These are phyloP conservation scores for Arctocebus calabarensis DNA, from an alignment of 2,797 vertebrate species.

Conservation along the genomic window DNA sequence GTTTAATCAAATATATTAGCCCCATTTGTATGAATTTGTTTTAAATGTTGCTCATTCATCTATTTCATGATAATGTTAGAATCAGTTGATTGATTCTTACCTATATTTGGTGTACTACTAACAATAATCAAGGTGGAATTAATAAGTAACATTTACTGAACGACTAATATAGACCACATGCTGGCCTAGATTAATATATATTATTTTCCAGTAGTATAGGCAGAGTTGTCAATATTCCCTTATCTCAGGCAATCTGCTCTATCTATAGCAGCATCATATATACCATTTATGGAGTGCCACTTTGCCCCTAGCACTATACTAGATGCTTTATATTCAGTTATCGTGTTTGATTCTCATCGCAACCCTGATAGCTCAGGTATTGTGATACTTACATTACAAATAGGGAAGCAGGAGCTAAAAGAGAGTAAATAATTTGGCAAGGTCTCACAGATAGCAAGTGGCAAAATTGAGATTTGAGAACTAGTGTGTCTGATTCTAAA, in stretches of 20 bases:
- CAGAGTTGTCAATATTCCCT: constrained; percentile 7
- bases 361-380: constrained; percentile 6
- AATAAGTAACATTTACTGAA: constrained; percentile 37
- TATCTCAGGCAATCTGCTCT: constrained; percentile 4
- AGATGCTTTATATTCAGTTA: constrained; percentile 30
- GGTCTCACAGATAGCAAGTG: constrained; percentile 19
- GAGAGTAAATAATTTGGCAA: constrained; percentile 31
- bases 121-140: constrained; percentile 34
- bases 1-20: neutral
- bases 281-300: neutral
- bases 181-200: neutral
- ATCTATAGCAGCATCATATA: neutral
- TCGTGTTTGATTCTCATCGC: constrained; percentile 47
- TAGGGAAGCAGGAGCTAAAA: neutral
- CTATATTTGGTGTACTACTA: constrained; percentile 11
- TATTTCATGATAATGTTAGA: constrained; percentile 6
- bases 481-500: constrained; percentile 36
- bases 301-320: neutral
- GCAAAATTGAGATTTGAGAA: constrained; percentile 31
- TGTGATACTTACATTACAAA: constrained; percentile 12
- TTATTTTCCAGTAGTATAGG: neutral
- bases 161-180: neutral
- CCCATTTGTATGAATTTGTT: neutral
- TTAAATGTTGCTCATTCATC: constrained; percentile 22
- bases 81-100: constrained; percentile 32